phyloP scores from a whole-genome alignment of 2,797 vertebrate genomes.

The Thalassophryne amazonica region DNA sequence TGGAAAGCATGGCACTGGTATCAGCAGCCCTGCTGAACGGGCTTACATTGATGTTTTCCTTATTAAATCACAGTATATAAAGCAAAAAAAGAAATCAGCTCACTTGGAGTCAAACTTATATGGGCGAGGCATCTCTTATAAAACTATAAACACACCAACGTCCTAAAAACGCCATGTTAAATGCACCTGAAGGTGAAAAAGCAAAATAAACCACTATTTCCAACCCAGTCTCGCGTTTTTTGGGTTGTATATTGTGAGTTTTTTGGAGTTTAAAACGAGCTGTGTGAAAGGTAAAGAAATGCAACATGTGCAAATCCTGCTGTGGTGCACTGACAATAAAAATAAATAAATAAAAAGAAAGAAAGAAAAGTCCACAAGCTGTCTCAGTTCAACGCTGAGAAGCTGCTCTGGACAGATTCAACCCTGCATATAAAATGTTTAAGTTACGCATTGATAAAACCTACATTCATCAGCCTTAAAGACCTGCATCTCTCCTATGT shows the following conservation, averaged over 20 bases:
- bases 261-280: too few relatives aligned
- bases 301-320: background rate
- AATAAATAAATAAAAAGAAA: background rate
- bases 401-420: slow-evolving; percentile 25
- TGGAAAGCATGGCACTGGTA: slow-evolving; percentile 79
- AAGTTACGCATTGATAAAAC: slow-evolving; percentile 10
- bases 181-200: too few relatives aligned
- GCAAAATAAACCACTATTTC: too few relatives aligned
- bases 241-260: too few relatives aligned
- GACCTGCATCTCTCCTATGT: background rate
- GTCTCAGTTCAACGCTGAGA: background rate
- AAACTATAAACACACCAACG: slow-evolving; percentile 9
- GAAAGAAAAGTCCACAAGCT: background rate
- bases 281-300: too few relatives aligned
- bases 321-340: background rate
- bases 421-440: slow-evolving; percentile 12
- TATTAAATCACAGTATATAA: slow-evolving; percentile 75
- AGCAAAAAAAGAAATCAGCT: slow-evolving; percentile 70
- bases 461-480: background rate
- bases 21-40: slow-evolving; percentile 66
- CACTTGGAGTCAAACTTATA: slow-evolving; percentile 60
- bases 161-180: too few relatives aligned
- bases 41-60: slow-evolving; percentile 75
- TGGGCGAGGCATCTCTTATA: slow-evolving; percentile 51
- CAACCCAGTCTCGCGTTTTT: too few relatives aligned